Conservation (phyloP, 35 echinoderm and acorn worm genomes). For the Strongylocentrotus purpuratus region DNA sequence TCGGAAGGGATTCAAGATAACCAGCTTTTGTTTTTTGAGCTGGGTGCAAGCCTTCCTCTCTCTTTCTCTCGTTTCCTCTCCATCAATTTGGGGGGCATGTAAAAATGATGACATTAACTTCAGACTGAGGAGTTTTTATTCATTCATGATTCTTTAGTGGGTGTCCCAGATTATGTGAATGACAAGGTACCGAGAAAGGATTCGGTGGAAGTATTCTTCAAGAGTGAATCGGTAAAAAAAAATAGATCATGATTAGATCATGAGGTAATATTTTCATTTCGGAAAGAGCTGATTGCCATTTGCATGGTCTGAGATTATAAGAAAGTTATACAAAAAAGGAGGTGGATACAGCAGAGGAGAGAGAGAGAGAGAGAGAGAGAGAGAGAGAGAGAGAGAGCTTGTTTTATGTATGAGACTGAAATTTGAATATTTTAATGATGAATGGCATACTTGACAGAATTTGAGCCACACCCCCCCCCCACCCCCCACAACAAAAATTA, state of each 20-base stretch:
- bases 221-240: neutral
- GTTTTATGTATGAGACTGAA: too few relatives aligned
- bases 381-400: neutral
- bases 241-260: neutral
- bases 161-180: conserved; percentile 16
- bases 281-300: neutral
- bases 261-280: neutral
- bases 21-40: neutral
- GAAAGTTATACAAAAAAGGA: neutral
- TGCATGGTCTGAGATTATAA: neutral
- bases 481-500: too few relatives aligned
- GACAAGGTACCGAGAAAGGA: neutral
- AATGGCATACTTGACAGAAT: too few relatives aligned
- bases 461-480: too few relatives aligned
- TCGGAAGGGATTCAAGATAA: neutral
- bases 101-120: neutral
- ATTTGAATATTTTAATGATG: too few relatives aligned
- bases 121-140: neutral
- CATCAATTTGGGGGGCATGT: conserved; percentile 2
- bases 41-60: neutral
- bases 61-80: neutral
- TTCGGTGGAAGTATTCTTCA: neutral
- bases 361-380: neutral
- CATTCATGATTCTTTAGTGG: neutral
- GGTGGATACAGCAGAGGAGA: neutral